Conservation (phyloP, 2,888 invertebrate genomes). For the Standfussiana lucernea region DNA sequence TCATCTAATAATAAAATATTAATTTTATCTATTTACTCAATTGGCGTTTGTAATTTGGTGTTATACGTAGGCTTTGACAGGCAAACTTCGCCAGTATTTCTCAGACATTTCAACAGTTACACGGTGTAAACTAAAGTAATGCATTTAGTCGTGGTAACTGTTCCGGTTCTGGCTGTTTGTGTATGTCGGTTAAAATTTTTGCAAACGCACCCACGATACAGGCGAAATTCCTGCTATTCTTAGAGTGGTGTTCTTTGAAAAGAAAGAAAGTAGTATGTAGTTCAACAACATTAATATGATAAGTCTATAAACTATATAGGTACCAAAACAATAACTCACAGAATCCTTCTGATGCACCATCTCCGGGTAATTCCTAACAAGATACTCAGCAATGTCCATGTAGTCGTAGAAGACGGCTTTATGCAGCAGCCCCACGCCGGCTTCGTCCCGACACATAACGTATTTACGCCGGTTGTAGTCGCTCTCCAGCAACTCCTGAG, state of each 20-base stretch:
- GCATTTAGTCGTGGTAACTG: no score
- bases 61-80: neutral
- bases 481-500: conserved; percentile 82
- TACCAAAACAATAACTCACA: conserved; percentile 85
- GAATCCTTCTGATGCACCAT: conserved; percentile 93
- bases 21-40: neutral
- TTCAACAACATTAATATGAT: neutral
- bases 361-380: conserved; percentile 92
- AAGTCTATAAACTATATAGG: neutral
- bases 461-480: conserved; percentile 85
- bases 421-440: conserved; percentile 94
- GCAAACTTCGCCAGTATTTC: neutral
- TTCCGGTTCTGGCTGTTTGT: neutral
- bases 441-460: conserved; percentile 91
- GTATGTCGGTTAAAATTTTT: neutral
- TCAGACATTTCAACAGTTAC: neutral
- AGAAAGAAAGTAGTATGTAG: neutral
- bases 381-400: conserved; percentile 93
- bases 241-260: no score
- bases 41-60: neutral
- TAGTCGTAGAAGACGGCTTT: conserved; percentile 95
- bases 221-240: no score
- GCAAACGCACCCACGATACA: neutral
- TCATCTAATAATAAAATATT: neutral
- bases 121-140: neutral